These are phyloP conservation scores for Hippocampus barbouri DNA, from an alignment of 2,113 vertebrate species.

Conservation along the genomic window DNA sequence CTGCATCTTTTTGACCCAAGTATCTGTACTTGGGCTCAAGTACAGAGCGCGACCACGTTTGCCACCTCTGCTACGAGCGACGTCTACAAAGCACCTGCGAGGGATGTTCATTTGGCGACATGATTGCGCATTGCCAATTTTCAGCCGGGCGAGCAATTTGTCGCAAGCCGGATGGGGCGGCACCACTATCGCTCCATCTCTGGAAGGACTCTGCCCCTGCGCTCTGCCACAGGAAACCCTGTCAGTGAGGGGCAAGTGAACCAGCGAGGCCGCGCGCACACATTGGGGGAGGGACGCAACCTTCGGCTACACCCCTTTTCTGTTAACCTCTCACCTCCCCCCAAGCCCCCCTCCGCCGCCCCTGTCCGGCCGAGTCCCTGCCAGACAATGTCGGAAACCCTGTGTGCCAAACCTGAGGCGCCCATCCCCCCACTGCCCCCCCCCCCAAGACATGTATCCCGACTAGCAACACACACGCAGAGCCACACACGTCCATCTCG, in stretches of 20 bases:
- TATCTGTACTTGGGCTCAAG: not conserved
- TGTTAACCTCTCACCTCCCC: constrained; percentile 70
- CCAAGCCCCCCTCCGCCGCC: constrained; percentile 25
- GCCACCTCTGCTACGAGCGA: not conserved
- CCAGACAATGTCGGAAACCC: constrained; percentile 78
- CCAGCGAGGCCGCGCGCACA: constrained; percentile 1
- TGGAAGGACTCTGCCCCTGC: constrained; percentile 73
- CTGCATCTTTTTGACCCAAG: not conserved
- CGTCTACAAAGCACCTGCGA: not conserved
- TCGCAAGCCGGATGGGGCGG: constrained; percentile 47
- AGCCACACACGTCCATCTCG: constrained; percentile 13
- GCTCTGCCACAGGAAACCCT: constrained; percentile 75
- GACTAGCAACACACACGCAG: constrained; percentile 29
- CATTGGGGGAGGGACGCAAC: constrained; percentile 50
- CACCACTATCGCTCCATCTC: constrained; percentile 56
- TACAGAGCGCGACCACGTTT: not conserved
- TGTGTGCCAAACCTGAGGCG: constrained; percentile 71
- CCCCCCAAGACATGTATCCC: constrained; percentile 53
- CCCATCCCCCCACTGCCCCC: constrained; percentile 60
- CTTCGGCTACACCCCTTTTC: constrained; percentile 72
- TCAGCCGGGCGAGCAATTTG: constrained; percentile 58
- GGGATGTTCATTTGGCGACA: constrained; percentile 27
- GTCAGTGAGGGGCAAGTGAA: constrained; percentile 49
- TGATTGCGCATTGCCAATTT: constrained; percentile 64
- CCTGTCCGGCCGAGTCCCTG: constrained; percentile 79